Percentiles rank a stretch among this genome's conserved stretches.
phyloP scores from a whole-genome alignment of 2,797 vertebrate species.

The Clarias laeviceps region DNA sequence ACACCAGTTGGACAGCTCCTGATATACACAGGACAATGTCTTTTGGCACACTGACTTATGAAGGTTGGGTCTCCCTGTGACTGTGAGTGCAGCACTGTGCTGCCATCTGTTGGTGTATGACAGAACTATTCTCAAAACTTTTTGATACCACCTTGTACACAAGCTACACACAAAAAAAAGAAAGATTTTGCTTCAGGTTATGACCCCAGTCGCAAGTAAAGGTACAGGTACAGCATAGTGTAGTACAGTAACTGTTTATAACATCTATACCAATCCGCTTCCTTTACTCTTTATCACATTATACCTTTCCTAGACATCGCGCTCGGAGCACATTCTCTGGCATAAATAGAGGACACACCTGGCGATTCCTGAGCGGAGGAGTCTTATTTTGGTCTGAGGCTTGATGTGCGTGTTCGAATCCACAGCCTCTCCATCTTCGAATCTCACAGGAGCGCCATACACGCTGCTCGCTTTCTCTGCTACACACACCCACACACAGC shows the following conservation, averaged over 20 bases:
- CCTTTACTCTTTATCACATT: not conserved
- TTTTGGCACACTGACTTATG: too few relatives aligned
- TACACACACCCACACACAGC: constrained; percentile 45
- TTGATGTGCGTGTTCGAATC: constrained; percentile 73
- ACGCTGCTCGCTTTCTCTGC: constrained; percentile 82
- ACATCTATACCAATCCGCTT: not conserved
- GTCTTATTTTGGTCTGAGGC: constrained; percentile 79
- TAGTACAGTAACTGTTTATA: not conserved
- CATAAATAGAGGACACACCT: constrained; percentile 63
- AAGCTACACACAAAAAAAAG: not conserved
- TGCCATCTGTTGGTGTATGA: too few relatives aligned
- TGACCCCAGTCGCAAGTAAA: not conserved
- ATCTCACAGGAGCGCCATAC: constrained; percentile 80
- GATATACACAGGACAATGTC: too few relatives aligned
- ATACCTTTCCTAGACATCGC: not conserved
- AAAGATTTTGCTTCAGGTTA: not conserved
- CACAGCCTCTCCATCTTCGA: constrained; percentile 75
- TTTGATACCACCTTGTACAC: too few relatives aligned
- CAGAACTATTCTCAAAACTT: too few relatives aligned
- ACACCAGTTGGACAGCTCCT: too few relatives aligned
- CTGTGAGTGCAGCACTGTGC: too few relatives aligned
- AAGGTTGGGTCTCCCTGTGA: too few relatives aligned
- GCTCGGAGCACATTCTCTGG: not conserved
- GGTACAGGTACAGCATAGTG: too few relatives aligned
- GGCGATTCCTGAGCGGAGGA: constrained; percentile 81